Conservation (phyloP, 2,888 invertebrate species). For the Catotricha subobsoleta region DNA sequence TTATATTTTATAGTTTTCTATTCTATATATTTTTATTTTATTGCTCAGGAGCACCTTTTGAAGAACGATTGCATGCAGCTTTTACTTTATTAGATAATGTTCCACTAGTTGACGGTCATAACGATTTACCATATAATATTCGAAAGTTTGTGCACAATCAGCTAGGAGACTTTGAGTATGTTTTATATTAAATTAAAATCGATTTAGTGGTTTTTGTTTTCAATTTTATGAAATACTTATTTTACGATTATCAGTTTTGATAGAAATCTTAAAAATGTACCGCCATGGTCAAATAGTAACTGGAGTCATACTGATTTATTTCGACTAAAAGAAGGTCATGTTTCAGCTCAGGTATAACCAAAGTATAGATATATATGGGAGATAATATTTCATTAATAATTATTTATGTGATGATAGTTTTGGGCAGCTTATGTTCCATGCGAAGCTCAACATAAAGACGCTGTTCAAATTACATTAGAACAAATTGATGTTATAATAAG, state of each 20-base stretch:
- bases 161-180: conserved; percentile 60
- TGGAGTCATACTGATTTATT: conserved; percentile 69
- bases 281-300: conserved; percentile 51
- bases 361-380: background rate
- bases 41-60: conserved; percentile 45
- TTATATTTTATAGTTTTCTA: background rate
- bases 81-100: conserved; percentile 56
- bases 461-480: conserved; percentile 49
- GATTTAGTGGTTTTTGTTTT: no score
- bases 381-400: background rate
- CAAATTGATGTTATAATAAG: conserved; percentile 56
- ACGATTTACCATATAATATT: conserved; percentile 82
- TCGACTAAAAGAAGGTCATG: conserved; percentile 50
- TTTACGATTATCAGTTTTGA: conserved; percentile 35
- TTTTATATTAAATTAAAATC: conserved; percentile 11
- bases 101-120: conserved; percentile 71
- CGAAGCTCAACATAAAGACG: conserved; percentile 47
- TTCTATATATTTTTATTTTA: background rate
- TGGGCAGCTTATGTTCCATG: conserved; percentile 60
- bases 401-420: conserved; percentile 32
- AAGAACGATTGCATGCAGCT: conserved; percentile 56
- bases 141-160: conserved; percentile 77
- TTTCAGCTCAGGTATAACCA: conserved; percentile 59
- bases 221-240: background rate
- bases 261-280: conserved; percentile 45